Conservation (phyloP, 2,888 invertebrate genomes). For the Cantharis lateralis region DNA sequence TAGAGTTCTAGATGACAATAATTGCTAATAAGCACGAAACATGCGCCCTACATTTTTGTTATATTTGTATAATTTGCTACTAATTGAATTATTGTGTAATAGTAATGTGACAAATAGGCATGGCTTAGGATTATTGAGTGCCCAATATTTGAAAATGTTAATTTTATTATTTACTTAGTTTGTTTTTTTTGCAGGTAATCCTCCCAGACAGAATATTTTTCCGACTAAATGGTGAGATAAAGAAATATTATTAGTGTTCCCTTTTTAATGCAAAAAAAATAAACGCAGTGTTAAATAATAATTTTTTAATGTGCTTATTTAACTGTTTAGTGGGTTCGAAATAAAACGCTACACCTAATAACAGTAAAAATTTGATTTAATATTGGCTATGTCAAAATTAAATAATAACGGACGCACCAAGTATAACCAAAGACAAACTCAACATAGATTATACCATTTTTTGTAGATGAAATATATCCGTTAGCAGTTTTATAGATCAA, state of each 20-base stretch:
- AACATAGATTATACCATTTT: background rate
- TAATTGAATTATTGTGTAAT: background rate
- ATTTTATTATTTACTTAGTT: background rate
- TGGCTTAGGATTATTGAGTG: too few species aligned
- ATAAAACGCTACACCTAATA: background rate
- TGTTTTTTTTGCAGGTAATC: background rate
- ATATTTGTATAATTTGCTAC: background rate
- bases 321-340: background rate
- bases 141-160: background rate
- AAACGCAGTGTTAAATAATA: background rate
- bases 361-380: background rate
- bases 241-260: background rate
- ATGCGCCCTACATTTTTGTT: background rate
- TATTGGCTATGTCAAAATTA: background rate
- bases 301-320: background rate
- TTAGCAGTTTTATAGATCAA: background rate
- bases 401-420: background rate
- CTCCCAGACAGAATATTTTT: background rate
- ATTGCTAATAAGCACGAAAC: background rate
- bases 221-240: background rate
- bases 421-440: background rate
- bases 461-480: background rate
- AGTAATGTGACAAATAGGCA: background rate
- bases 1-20: background rate
- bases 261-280: background rate